These are phyloP conservation scores for Epistrophe eligans DNA, from an alignment of 2,888 invertebrate genomes.

Conservation along the genomic window DNA sequence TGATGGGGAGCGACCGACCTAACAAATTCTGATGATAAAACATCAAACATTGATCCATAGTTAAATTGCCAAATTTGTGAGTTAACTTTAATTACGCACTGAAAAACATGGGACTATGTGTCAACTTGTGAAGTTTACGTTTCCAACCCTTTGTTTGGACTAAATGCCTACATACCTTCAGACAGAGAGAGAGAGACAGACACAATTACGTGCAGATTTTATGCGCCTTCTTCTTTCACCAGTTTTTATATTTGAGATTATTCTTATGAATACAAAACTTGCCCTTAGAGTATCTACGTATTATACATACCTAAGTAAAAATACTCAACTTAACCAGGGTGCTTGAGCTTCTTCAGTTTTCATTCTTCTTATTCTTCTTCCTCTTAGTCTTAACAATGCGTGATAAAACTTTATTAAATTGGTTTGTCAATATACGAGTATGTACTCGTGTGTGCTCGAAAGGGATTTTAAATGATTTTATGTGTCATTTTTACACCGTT, in stretches of 20 bases:
- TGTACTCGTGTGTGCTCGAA: slow-evolving; percentile 12
- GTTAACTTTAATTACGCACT: no score
- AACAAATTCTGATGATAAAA: no score
- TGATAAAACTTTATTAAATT: slow-evolving; percentile 70
- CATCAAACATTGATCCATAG: no score
- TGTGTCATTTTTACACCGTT: slow-evolving; percentile 40
- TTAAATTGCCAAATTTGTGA: no score
- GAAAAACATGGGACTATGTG: no score
- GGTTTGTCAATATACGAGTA: slow-evolving; percentile 24
- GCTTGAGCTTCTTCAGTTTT: slow-evolving; percentile 49
- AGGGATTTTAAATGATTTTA: slow-evolving; percentile 71
- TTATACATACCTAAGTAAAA: not conserved
- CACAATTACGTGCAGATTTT: no score
- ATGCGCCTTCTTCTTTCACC: no score
- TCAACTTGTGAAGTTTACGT: no score
- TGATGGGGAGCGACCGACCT: no score
- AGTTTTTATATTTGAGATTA: not conserved
- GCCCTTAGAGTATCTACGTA: not conserved
- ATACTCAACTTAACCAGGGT: not conserved
- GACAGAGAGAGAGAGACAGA: no score
- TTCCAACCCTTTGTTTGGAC: no score
- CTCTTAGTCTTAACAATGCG: slow-evolving; percentile 35
- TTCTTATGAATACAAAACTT: not conserved
- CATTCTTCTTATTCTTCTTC: not conserved
- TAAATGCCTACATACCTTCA: no score